Percentiles rank a stretch among this genome's conserved stretches.
These are phyloP conservation scores for Eustalomyia histrio DNA, from an alignment of 2,888 invertebrate genomes.

Conservation along the genomic window DNA sequence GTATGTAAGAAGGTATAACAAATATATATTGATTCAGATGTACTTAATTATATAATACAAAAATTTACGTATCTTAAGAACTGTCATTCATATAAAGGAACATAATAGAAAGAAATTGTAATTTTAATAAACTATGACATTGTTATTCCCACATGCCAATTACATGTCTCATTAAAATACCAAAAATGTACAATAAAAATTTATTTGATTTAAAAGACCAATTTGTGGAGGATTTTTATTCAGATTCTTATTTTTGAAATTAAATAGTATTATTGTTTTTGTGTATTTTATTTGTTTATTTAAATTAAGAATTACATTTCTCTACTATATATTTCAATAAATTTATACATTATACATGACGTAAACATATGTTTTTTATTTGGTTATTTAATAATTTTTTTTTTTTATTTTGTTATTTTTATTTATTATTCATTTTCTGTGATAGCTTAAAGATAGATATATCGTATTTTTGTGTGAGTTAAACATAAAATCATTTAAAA, in stretches of 20 bases:
- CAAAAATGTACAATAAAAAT: constrained; percentile 16
- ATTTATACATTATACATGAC: constrained; percentile 46
- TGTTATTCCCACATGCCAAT: constrained; percentile 43
- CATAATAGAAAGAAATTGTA: neutral
- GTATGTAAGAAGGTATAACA: too few relatives aligned
- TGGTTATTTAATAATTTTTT: constrained; percentile 16
- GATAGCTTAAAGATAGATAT: constrained; percentile 44
- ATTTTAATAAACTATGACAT: neutral
- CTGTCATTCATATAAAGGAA: too few relatives aligned
- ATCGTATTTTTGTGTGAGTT: constrained; percentile 1
- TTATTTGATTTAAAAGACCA: neutral
- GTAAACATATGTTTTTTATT: constrained; percentile 57
- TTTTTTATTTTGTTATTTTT: constrained; percentile 29
- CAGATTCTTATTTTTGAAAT: neutral
- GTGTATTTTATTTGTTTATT: constrained; percentile 29
- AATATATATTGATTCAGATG: too few relatives aligned
- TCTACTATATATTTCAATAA: neutral
- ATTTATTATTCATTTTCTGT: constrained; percentile 14
- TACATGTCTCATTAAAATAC: constrained; percentile 53
- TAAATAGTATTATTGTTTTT: constrained; percentile 3
- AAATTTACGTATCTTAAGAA: too few relatives aligned
- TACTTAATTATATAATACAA: too few relatives aligned
- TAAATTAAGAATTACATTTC: constrained; percentile 37
- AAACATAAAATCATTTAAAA: neutral
- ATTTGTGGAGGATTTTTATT: neutral